Evolutionary conservation across 2,797 vertebrate genomes (phyloP).

Genomic region (Hydrolagus colliei): DNA sequence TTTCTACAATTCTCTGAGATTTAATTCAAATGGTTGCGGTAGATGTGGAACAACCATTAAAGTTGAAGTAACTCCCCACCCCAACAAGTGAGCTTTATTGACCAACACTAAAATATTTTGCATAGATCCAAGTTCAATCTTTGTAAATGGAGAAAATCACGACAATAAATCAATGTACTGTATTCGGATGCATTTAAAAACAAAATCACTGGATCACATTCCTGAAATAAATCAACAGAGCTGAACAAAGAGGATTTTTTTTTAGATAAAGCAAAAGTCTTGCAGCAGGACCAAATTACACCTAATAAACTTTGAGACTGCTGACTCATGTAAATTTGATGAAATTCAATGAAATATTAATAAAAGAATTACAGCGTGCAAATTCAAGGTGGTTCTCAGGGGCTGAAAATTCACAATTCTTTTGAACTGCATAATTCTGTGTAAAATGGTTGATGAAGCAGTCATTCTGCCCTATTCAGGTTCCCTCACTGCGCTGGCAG

Average conservation of each 20-base stretch:
- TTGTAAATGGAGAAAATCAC: not conserved
- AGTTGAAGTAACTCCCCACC: no score
- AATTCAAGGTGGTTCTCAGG: constrained; percentile 27
- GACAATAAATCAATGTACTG: not conserved
- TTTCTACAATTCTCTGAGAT: no score
- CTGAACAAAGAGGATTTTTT: not conserved
- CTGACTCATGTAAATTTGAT: not conserved
- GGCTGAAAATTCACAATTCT: not conserved
- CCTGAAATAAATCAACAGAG: not conserved
- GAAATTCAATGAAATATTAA: constrained; percentile 21
- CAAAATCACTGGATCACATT: not conserved
- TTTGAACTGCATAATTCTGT: constrained; percentile 14
- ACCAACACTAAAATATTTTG: no score
- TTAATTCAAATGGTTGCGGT: no score
- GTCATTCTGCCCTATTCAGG: constrained; percentile 14
- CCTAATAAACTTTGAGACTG: not conserved
- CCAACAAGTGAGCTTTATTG: no score
- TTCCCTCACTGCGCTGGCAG: constrained; percentile 2
- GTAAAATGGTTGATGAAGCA: constrained; percentile 25
- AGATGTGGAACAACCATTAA: no score
- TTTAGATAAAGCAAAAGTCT: not conserved
- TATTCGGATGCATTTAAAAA: not conserved
- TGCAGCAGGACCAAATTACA: not conserved
- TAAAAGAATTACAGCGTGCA: not conserved
- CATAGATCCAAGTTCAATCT: no score